phyloP scores from a whole-genome alignment of 2,113 vertebrate genomes.

The Paradisaea rubra region DNA sequence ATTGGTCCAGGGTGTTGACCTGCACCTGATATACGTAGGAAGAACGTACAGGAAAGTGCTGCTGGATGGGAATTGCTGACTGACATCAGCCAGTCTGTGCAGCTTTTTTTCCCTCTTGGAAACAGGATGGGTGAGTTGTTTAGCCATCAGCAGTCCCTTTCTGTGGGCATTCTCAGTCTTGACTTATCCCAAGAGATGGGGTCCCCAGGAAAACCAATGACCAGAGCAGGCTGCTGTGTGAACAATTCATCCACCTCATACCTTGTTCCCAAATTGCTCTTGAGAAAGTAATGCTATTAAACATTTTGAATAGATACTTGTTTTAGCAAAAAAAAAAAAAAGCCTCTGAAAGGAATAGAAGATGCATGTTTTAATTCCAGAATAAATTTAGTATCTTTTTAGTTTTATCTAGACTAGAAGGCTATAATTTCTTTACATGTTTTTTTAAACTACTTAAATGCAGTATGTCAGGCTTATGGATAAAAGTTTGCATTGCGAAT shows the following conservation, averaged over 20 bases:
- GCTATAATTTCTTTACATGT: not conserved
- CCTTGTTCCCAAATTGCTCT: not conserved
- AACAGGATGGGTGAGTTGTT: not conserved
- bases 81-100: not conserved
- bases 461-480: not conserved
- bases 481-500: constrained; percentile 24
- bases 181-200: not conserved
- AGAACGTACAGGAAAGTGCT: not conserved
- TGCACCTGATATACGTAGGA: accelerated
- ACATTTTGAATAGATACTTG: not conserved
- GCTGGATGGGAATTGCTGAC: not conserved
- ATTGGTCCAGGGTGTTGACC: not conserved
- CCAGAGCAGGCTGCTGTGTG: not conserved
- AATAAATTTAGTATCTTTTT: not conserved
- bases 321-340: not conserved
- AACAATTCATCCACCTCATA: not conserved
- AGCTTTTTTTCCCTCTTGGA: not conserved
- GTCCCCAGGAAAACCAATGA: not conserved
- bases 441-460: not conserved
- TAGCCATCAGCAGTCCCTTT: not conserved
- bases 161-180: not conserved
- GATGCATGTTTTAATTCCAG: not conserved
- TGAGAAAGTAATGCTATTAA: not conserved
- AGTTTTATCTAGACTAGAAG: not conserved
- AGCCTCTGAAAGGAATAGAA: not conserved